These are phyloP conservation scores for Drosophila lacteicornis DNA, from an alignment of 1,140 invertebrate genomes.

Conservation along the genomic window DNA sequence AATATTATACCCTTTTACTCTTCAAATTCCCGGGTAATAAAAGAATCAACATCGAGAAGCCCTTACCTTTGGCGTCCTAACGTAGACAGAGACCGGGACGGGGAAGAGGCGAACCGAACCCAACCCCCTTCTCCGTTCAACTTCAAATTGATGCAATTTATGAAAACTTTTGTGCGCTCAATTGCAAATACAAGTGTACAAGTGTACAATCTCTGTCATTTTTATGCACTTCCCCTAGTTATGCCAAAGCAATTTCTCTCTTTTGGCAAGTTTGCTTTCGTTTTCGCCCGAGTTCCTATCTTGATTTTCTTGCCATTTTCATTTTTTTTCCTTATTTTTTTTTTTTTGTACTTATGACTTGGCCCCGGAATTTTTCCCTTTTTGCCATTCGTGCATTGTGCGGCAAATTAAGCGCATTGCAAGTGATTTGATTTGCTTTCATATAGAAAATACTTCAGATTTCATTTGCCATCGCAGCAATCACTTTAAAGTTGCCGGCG, in stretches of 20 bases:
- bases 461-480: constrained; percentile 60
- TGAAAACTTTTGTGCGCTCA: constrained; percentile 82
- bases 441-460: constrained; percentile 66
- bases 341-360: constrained; percentile 16
- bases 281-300: constrained; percentile 49
- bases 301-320: constrained; percentile 48
- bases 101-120: not conserved
- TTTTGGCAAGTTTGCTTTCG: constrained; percentile 46
- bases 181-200: constrained; percentile 72
- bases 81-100: constrained; percentile 2
- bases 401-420: constrained; percentile 79
- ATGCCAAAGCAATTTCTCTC: constrained; percentile 75
- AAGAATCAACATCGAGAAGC: constrained; percentile 52
- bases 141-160: constrained; percentile 82
- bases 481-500: constrained; percentile 62
- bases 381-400: constrained; percentile 64
- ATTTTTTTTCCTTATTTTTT: constrained; percentile 2
- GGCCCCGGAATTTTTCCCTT: constrained; percentile 5
- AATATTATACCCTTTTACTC: constrained; percentile 1
- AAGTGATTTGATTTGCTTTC: constrained; percentile 70
- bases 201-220: constrained; percentile 71
- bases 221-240: constrained; percentile 73
- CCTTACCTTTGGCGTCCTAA: constrained; percentile 67
- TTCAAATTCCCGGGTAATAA: constrained; percentile 3
- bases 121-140: constrained; percentile 6